phyloP scores from a whole-genome alignment of 30 jellyfish, hydroid and myxozoan genomes.

The Pseudorhiza aurosa region DNA sequence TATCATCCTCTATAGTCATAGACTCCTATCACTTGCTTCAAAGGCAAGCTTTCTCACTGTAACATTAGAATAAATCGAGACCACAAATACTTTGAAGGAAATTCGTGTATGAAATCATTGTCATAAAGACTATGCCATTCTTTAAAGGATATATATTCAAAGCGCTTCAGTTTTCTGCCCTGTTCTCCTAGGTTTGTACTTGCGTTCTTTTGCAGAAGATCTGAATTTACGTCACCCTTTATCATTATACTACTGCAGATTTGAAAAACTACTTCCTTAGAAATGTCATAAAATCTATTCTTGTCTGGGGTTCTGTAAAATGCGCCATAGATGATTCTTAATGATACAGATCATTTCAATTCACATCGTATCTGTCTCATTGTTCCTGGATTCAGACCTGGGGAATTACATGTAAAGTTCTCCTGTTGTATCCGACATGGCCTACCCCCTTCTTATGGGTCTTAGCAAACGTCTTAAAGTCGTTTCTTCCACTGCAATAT shows the following conservation, averaged over 20 bases:
- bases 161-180: too few species aligned
- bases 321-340: not conserved
- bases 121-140: too few species aligned
- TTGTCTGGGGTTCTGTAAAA: not conserved
- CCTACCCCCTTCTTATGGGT: conserved; percentile 7
- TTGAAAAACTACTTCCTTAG: not conserved
- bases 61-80: too few species aligned
- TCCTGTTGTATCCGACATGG: not conserved
- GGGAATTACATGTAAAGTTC: conserved; percentile 1
- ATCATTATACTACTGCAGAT: not conserved
- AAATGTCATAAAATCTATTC: not conserved
- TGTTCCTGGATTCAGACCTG: conserved; percentile 8
- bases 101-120: too few species aligned
- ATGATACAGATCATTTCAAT: not conserved
- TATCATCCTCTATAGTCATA: too few species aligned
- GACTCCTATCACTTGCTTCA: too few species aligned
- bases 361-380: conserved; percentile 3
- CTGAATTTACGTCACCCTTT: not conserved
- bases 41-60: too few species aligned
- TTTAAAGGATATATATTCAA: too few species aligned
- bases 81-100: too few species aligned
- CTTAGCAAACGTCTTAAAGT: not conserved
- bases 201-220: not conserved
- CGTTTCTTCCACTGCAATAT: conserved; percentile 8
- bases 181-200: not conserved